Base-by-base conservation (phyloP, 2,888 invertebrate species). In the Eilema depressum region DNA sequence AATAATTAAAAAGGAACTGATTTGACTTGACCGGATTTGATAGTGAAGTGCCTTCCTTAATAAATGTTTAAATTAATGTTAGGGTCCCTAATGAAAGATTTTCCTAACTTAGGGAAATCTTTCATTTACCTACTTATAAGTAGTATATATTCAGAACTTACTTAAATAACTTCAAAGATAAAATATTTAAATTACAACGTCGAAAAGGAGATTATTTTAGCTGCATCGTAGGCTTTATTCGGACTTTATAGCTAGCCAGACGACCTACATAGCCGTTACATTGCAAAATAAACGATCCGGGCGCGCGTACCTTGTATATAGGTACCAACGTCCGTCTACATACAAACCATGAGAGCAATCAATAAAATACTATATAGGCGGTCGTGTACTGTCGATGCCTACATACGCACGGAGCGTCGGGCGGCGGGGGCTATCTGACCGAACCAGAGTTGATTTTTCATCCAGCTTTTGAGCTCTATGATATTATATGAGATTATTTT, bases 291-390 rank as follows among this genome's bases (percentile, higher is more conserved):
- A 85, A 84, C 85, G 79, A 78, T 83, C 81, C 83, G 83, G 77
- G 81, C 79, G 78, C 68, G 72, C 75, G 75, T 84, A 84, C 80
- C 78, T 86, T 85, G 77, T 25, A 37, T 1, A 79, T 85, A 86
- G 79, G 81, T 87, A 86, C 82, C 84, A 86, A 83, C 87, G 86
- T 86, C 84, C 88, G 84, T 78, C 75, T 82, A 85, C 81, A 85
- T 83, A 87, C 80, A 81, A 83, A 80, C 79, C 79, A 83, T 76
- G 85, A 79, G 76, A 85, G 85, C 77, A 86, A 86, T 86, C 85
- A 84, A 86, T 86, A 86, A 86, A 82, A 78, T 80, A 73, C 78
- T 75, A 78, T 84, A 79, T 82, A 83, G 69, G 75, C 76, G 75
- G 71, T 63, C 79, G 78, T 84, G 77, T 83, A 80, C 80, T 72